Evolutionary conservation across 2,888 invertebrate species (phyloP).

Genomic region (Spatulosminthurus flaviceps): DNA sequence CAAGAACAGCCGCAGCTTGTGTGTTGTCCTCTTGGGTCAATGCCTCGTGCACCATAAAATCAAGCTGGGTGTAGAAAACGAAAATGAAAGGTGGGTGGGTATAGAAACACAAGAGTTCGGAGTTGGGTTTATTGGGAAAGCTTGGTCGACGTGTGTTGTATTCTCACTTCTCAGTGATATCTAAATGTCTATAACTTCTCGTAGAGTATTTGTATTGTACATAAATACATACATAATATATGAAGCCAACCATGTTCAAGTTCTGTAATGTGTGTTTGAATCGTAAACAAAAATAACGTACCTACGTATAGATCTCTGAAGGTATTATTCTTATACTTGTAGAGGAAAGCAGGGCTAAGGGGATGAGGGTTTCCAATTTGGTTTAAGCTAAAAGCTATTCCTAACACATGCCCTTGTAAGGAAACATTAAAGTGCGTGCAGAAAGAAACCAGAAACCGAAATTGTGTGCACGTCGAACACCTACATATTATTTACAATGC

Average conservation of each 20-base stretch:
- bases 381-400: slow-evolving; percentile 1
- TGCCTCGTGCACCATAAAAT: neutral
- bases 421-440: neutral
- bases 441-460: slow-evolving; percentile 2
- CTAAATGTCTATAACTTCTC: too few species aligned
- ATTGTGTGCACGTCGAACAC: neutral
- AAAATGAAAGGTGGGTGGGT: slow-evolving; percentile 18
- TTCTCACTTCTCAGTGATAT: too few species aligned
- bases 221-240: too few species aligned
- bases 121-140: too few species aligned
- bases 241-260: too few species aligned
- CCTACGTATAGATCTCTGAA: neutral
- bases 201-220: too few species aligned
- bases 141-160: neutral
- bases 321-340: neutral
- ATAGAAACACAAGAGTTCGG: neutral
- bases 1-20: neutral
- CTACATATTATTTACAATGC: neutral
- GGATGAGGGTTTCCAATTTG: neutral
- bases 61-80: neutral
- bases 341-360: neutral
- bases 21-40: slow-evolving; percentile 14
- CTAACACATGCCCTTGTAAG: neutral
- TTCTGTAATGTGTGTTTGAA: neutral
- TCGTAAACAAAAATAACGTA: neutral